Evolutionary conservation across 2,113 vertebrate genomes (phyloP).

Genomic region (Scortum barcoo): DNA sequence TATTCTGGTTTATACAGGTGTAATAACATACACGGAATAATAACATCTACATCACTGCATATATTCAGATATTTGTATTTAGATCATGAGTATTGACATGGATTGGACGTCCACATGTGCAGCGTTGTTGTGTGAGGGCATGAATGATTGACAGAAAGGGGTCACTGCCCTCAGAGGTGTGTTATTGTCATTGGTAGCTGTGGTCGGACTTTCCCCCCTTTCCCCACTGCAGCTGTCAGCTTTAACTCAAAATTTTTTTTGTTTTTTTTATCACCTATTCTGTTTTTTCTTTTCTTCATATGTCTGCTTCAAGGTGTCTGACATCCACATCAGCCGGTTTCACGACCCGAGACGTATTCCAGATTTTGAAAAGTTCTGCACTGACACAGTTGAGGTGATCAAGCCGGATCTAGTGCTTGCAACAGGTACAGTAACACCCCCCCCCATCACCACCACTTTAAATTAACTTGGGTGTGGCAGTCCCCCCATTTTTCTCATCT

Average conservation of each 20-base stretch:
- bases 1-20: slow-evolving; percentile 93
- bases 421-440: slow-evolving; percentile 87
- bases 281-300: too few species aligned
- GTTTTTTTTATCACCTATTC: too few species aligned
- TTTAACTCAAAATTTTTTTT: not conserved
- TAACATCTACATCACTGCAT: not conserved
- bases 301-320: slow-evolving; percentile 86
- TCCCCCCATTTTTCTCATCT: not conserved
- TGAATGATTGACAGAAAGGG: slow-evolving; percentile 69
- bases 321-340: slow-evolving; percentile 96
- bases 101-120: not conserved
- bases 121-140: not conserved
- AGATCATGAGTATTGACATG: not conserved
- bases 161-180: slow-evolving; percentile 59
- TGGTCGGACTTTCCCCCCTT: slow-evolving; percentile 41
- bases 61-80: not conserved
- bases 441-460: too few species aligned
- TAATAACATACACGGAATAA: not conserved
- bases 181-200: slow-evolving; percentile 42
- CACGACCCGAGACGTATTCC: slow-evolving; percentile 87
- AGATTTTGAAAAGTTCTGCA: slow-evolving; percentile 96
- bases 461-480: not conserved
- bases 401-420: slow-evolving; percentile 92
- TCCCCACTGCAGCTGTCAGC: not conserved
- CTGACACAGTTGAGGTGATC: slow-evolving; percentile 90